Conservation (phyloP, 2,113 vertebrate species). For the Bos indicus region DNA sequence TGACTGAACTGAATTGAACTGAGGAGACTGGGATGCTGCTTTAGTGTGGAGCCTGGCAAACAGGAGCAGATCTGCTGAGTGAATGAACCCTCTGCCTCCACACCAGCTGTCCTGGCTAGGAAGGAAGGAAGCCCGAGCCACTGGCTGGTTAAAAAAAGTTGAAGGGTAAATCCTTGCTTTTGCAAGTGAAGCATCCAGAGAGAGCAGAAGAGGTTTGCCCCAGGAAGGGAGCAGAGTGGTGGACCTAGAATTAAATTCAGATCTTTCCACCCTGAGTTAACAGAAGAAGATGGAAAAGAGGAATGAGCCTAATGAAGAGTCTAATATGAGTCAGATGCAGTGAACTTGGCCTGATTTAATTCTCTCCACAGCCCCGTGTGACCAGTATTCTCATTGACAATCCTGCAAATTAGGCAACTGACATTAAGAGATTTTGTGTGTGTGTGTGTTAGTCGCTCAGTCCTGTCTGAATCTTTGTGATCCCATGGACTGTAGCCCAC, state of each 20-base stretch:
- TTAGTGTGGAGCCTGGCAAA: background rate
- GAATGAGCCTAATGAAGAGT: background rate
- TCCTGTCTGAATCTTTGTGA: background rate
- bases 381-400: background rate
- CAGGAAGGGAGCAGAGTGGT: background rate
- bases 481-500: background rate
- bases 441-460: background rate
- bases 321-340: background rate
- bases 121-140: background rate
- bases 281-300: background rate
- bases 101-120: background rate
- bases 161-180: background rate
- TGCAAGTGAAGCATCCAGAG: background rate
- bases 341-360: background rate
- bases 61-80: fast-evolving
- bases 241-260: background rate
- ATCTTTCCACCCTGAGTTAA: background rate
- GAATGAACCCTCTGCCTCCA: too few relatives aligned
- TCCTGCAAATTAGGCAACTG: background rate
- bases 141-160: background rate
- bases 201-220: background rate
- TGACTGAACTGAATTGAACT: background rate
- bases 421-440: background rate
- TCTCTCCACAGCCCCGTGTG: background rate
- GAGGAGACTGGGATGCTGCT: background rate